Percentiles rank a stretch among this genome's conserved stretches.
Evolutionary conservation across 1,140 invertebrate genomes (phyloP).

Genomic region (Pinna nobilis): DNA sequence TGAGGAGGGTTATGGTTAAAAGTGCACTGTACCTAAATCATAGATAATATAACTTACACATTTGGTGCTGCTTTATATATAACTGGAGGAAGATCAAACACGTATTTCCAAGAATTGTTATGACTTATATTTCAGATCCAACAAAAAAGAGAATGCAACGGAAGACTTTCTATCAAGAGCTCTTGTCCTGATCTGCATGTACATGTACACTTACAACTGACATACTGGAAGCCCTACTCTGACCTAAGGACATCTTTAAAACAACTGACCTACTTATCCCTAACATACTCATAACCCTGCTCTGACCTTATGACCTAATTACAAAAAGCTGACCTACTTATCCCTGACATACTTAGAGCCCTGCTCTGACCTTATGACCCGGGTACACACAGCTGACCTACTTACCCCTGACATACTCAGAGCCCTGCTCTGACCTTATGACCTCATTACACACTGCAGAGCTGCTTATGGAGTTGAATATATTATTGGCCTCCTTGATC

Average conservation of each 20-base stretch:
- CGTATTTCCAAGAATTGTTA: too few relatives aligned
- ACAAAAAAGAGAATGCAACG: too few relatives aligned
- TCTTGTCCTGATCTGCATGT: too few relatives aligned
- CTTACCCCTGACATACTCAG: slow-evolving; percentile 79
- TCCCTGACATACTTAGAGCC: slow-evolving; percentile 80
- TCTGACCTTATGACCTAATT: neutral
- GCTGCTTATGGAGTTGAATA: slow-evolving; percentile 78
- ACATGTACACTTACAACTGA: neutral
- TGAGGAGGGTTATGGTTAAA: too few relatives aligned
- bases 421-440: slow-evolving; percentile 78
- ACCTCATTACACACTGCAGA: slow-evolving; percentile 79
- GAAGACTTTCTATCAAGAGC: too few relatives aligned
- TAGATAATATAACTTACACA: too few relatives aligned
- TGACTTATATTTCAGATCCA: too few relatives aligned
- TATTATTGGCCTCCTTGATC: slow-evolving; percentile 77
- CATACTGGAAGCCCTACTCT: neutral
- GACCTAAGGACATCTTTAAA: neutral
- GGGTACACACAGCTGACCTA: slow-evolving; percentile 77
- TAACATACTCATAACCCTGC: neutral
- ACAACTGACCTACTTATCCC: neutral
- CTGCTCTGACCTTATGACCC: slow-evolving; percentile 78
- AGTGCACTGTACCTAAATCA: too few relatives aligned
- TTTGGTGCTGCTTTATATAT: too few relatives aligned
- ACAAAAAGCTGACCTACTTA: too few relatives aligned
- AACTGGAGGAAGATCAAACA: too few relatives aligned